Conservation (phyloP, 1,140 invertebrate species). For the Lamellibrachia luymesi region DNA sequence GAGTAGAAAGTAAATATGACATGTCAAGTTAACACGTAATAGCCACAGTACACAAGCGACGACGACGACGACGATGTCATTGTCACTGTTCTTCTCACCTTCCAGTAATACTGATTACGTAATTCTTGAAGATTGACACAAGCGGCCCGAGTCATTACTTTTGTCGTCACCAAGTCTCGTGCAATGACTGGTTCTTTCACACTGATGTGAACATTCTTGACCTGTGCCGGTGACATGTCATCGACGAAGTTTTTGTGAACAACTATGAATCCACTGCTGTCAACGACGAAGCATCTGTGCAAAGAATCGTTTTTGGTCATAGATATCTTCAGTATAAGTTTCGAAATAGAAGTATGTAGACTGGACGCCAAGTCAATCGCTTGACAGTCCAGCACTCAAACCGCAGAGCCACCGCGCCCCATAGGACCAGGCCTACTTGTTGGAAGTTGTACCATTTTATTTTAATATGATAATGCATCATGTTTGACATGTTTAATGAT, state of each 20-base stretch:
- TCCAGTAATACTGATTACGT: not conserved
- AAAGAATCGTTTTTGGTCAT: not conserved
- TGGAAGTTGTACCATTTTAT: not conserved
- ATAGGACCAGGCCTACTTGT: not conserved
- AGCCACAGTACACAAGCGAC: not conserved
- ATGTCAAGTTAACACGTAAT: not conserved
- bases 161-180: not conserved
- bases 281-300: not conserved
- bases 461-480: not conserved
- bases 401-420: too few relatives aligned
- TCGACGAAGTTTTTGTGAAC: not conserved
- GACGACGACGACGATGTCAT: not conserved
- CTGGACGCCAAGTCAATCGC: too few relatives aligned
- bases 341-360: not conserved
- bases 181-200: not conserved
- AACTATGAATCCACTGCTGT: not conserved
- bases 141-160: not conserved
- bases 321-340: not conserved
- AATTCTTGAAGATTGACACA: not conserved
- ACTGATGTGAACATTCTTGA: not conserved
- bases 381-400: too few relatives aligned
- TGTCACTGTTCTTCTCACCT: not conserved
- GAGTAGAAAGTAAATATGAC: too few relatives aligned
- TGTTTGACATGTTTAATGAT: not conserved
- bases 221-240: not conserved